Base-by-base conservation (phyloP, 2,888 invertebrate genomes). In the Tupiocoris notatus region DNA sequence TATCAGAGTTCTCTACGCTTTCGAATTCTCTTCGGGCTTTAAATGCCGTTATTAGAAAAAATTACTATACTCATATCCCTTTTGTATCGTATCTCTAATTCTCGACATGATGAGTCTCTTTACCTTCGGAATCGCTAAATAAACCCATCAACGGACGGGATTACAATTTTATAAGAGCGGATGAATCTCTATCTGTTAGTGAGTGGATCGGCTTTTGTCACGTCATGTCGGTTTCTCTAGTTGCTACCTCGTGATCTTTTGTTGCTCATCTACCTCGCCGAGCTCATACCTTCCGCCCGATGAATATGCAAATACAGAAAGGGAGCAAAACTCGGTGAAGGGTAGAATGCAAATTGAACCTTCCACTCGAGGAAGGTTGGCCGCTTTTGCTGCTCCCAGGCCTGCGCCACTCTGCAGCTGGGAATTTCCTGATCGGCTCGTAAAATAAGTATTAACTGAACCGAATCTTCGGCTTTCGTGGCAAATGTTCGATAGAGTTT, bases 261-360 rank as follows among this genome's bases (percentile, higher is more conserved):
- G 39, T 39, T 39, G 39, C 39, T 12, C 39, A 39, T 39, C 39
- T 39, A 39, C 39, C 39, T 39, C 12, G 12, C 39, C 39, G 12
- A 39, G 6, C 39, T 58, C 57, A 57, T 57, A 21, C 68, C 58
- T 20, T 20, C 58, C 21, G 57, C 62, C 21, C 25, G 61, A 24
- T 62, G 62, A 62, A 71, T 62, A 71, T 71, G 71, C 71, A 62
- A 61, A 71, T 71, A 9, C 18, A 18, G 65, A 25, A 2, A 20
- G 56, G 23, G 18, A 21, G 62, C 1, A 25, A 57, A 16, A 61
- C 23, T n/a, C 62, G n/a, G n/a, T 20, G 70, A 7, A 23, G 62
- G 68, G 61, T 61, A 61, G 24, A 71, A 71, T 71, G 71, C 71
- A 71, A 71, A 71, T 71, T 9, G 61, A 39, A 2, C 62, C 71